Base-by-base conservation (phyloP, 2,113 vertebrate species). In the Chroicocephalus ridibundus region DNA sequence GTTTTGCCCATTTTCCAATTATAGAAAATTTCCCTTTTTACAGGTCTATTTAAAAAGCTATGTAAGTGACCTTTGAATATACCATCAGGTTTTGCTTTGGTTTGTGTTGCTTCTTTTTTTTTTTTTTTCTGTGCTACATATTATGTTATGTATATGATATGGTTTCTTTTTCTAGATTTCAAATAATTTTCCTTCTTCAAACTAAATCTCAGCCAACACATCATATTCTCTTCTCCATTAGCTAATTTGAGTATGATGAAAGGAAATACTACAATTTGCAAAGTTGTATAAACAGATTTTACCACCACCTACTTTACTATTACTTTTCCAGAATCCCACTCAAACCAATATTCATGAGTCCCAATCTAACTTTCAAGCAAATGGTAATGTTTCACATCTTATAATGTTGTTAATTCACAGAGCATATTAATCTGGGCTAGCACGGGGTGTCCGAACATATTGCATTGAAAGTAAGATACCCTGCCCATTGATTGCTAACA, bases 61-160 rank as follows among this genome's bases (percentile, higher is more conserved):
- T 62, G 16, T 81, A 70, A 65, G 77, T 24, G 52, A 52, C 5
- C 11, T 44, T 61, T 65, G 24, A 40, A 40, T 65, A 60, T 10
- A 38, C 3, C 5, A 15, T 5, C 3, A 64, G 5, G 1, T 58
- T 79, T 70, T 15, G 6, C 0, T 57, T 58, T 16, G 6, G 5
- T 62, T 36, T 25, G 40, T 40, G 40, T 10, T 40, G 40, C 40
- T 40, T 40, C 11, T 40, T 51, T 51, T 51, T 11, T 52, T 25
- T 22, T 52, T 52, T 51, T 19, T 77, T 64, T 61, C 8, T 16
- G 19, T 36, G 18, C 3, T 75, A 24, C 6, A 8, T 44, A 4
- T 27, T 81, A 24, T 36, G 22, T 49, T 49, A 66, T 1, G 4
- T 52, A 24, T 27, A 25, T 24, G 16, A 4, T 49, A 70, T 13